Evolutionary conservation across 2,888 invertebrate species (phyloP), one percentile per base, ranked within the genome.

Genomic region (Dasypogon diadema): DNA sequence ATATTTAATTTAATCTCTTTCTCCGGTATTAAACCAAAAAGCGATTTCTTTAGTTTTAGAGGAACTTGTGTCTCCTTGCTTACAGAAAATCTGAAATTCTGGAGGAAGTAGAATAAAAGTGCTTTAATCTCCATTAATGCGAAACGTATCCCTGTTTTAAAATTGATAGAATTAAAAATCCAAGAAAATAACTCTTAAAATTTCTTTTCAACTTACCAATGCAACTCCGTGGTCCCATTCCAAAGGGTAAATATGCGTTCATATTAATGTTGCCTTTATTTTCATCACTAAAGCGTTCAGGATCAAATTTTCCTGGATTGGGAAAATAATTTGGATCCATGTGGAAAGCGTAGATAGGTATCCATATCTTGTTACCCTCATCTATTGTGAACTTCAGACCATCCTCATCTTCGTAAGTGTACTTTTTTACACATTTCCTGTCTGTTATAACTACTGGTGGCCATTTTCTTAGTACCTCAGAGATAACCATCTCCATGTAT

Each of bases 171-270:
- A 26, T 26, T 55, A 6, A 1, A 16, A 30, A 6, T 37, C 18
- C 0, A 1, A n/a, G n/a, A 26, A 54, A 51, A 12, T 48, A 22
- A 10, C 1, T 24, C 8, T n/a, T 8, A 26, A 1, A 8, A 24
- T 55, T 34, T 3, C 22, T 16, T 54, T 30, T n/a, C n/a, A n/a
- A 58, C 37, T n/a, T 75, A 85, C 90, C 91, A 70, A 91, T 89
- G 79, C 91, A 91, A 80, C 87, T 90, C 75, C 91, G 87, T 1
- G 89, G 91, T 2, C 91, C 91, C 0, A 85, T 42, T 1, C 90
- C 90, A 75, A 90, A 90, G 0, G 90, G 89, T 79, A 88, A 79
- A 77, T 88, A 89, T 0, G 87, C 82, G 54, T 85, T 87, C 0
- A 87, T 86, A n/a, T 84, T 80, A 16, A 88, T 87, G 14, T 85